phyloP scores from a whole-genome alignment of 2,113 vertebrate genomes.

The Apteryx mantelli region DNA sequence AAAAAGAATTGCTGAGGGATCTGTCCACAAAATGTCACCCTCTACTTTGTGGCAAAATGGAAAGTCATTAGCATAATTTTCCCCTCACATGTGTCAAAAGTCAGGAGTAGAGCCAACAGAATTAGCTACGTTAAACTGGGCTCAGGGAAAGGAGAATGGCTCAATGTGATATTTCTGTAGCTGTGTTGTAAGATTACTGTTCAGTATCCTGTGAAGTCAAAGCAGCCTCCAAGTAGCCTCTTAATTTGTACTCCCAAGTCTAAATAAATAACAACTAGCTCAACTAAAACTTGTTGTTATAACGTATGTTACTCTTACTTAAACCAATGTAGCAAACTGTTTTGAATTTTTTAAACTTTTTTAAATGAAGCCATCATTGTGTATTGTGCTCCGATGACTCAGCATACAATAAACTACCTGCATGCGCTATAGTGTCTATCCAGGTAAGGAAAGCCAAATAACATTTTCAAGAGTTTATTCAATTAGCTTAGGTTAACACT shows the following conservation, averaged over 20 bases:
- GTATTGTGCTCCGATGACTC: background rate
- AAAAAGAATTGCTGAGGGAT: background rate
- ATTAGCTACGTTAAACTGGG: background rate
- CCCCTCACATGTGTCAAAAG: background rate
- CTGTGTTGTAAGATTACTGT: background rate
- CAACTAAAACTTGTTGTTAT: background rate
- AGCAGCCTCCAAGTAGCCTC: background rate
- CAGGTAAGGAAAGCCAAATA: fast-evolving
- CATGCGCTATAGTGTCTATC: background rate
- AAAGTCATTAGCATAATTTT: background rate
- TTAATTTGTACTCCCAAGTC: background rate
- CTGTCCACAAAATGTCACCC: conserved; percentile 54
- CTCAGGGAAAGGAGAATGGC: background rate
- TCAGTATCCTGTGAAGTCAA: background rate
- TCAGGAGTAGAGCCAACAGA: background rate
- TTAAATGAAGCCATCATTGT: background rate
- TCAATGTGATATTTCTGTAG: background rate
- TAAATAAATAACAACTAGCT: background rate
- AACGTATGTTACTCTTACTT: background rate
- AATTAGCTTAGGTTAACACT: background rate
- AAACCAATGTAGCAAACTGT: fast-evolving
- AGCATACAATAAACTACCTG: background rate
- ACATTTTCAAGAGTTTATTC: background rate
- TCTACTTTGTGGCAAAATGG: background rate
- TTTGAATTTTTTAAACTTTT: background rate